Percentiles rank a stretch among this genome's conserved stretches.
phyloP scores from a whole-genome alignment of 1,140 invertebrate genomes.

The Cylas formicarius region DNA sequence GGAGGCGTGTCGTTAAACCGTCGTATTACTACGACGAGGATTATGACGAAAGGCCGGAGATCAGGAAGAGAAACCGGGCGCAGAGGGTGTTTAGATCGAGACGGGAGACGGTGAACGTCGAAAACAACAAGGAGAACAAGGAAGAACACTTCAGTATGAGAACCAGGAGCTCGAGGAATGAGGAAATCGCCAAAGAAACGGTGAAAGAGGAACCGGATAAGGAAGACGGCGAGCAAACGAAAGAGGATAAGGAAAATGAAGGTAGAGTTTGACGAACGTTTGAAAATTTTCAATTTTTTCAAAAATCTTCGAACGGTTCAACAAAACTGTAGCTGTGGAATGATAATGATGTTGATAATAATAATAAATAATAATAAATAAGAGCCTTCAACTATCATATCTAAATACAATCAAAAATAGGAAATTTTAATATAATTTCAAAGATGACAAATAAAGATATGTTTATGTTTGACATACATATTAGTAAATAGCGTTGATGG shows the following conservation, averaged over 20 bases:
- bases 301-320: slow-evolving; percentile 2
- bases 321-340: neutral
- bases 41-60: slow-evolving; percentile 15
- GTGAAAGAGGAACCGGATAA: neutral
- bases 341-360: neutral
- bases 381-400: neutral
- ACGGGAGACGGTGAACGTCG: neutral
- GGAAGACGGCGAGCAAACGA: too few species aligned
- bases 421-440: too few species aligned
- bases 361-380: neutral
- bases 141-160: neutral
- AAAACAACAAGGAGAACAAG: slow-evolving; percentile 11
- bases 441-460: too few species aligned
- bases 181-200: slow-evolving; percentile 2
- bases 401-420: neutral
- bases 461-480: too few species aligned
- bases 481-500: too few species aligned
- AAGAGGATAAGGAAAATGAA: too few species aligned
- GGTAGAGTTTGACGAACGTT: too few species aligned
- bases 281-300: too few species aligned
- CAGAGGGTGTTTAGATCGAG: slow-evolving; percentile 8
- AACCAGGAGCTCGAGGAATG: slow-evolving; percentile 5
- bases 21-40: slow-evolving; percentile 20
- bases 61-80: slow-evolving; percentile 8
- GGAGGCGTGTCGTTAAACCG: slow-evolving; percentile 16